Evolutionary conservation across 2,113 vertebrate genomes (phyloP).

Genomic region (Amblyornis subalaris): DNA sequence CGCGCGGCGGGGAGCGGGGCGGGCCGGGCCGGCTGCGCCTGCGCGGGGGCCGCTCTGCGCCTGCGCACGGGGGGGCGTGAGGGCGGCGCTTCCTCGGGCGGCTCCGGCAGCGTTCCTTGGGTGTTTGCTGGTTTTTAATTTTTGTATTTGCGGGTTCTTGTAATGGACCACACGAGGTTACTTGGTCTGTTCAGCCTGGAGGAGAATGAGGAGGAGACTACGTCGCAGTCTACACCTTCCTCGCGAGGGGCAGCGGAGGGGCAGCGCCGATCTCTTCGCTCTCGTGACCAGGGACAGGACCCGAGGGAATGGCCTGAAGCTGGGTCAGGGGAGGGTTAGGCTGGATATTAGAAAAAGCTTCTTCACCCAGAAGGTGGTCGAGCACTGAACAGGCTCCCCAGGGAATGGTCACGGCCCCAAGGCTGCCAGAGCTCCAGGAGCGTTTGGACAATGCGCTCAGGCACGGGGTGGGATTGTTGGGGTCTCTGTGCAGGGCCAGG

Average conservation of each 20-base stretch:
- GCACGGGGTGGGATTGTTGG: background rate
- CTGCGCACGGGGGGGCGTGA: background rate
- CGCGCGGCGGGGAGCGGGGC: background rate
- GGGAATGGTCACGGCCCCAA: too few relatives aligned
- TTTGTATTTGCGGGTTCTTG: fast-evolving
- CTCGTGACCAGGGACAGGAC: background rate
- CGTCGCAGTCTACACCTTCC: too few relatives aligned
- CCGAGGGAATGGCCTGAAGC: background rate
- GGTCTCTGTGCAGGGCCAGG: background rate
- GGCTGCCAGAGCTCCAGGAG: background rate
- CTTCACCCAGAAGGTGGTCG: background rate
- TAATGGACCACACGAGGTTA: fast-evolving
- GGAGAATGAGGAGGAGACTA: background rate
- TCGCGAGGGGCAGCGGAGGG: background rate
- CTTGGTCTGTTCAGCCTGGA: too few relatives aligned
- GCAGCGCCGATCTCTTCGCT: background rate
- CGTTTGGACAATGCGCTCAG: fast-evolving
- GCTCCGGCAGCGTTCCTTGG: fast-evolving
- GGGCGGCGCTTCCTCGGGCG: background rate
- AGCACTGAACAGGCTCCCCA: background rate
- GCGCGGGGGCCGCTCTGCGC: background rate
- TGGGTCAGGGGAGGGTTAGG: background rate
- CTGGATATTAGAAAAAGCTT: fast-evolving
- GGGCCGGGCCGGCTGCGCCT: background rate
- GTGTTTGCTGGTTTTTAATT: too few relatives aligned